phyloP scores from a whole-genome alignment of 2,797 vertebrate genomes.

The Dicrostonyx torquatus region DNA sequence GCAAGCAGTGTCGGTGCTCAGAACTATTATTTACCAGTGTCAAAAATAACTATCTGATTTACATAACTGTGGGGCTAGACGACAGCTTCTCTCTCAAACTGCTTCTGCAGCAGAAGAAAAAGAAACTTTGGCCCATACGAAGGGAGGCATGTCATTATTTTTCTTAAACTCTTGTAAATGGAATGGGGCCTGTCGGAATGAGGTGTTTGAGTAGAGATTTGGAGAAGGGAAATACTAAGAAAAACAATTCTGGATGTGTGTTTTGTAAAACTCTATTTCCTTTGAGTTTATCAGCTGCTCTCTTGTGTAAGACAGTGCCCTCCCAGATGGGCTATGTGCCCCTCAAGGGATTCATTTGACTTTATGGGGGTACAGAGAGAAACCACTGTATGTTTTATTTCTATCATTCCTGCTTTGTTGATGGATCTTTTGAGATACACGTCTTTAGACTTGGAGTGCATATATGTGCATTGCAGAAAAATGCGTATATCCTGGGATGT shows the following conservation, averaged over 20 bases:
- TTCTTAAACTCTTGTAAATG: constrained; percentile 67
- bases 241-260: constrained; percentile 21
- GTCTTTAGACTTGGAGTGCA: neutral
- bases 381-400: constrained; percentile 39
- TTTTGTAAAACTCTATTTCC: constrained; percentile 2
- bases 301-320: neutral
- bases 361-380: neutral
- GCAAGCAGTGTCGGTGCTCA: constrained; percentile 76
- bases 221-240: constrained; percentile 23
- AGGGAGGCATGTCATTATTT: constrained; percentile 60
- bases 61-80: constrained; percentile 80
- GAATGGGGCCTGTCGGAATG: constrained; percentile 12
- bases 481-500: neutral
- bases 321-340: neutral
- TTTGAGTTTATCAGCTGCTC: neutral
- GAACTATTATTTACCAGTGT: constrained; percentile 84
- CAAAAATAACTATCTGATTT: constrained; percentile 85
- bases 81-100: constrained; percentile 81
- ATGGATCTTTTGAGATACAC: neutral
- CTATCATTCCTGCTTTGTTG: neutral
- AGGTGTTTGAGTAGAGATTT: constrained; percentile 15
- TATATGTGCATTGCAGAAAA: neutral
- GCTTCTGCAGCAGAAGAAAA: constrained; percentile 81
- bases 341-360: neutral
- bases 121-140: constrained; percentile 69